A percentile compares a stretch with the other conserved stretches of the same genome.
phyloP scores from a whole-genome alignment of 1,140 invertebrate species.

The Pachypsylla venusta region DNA sequence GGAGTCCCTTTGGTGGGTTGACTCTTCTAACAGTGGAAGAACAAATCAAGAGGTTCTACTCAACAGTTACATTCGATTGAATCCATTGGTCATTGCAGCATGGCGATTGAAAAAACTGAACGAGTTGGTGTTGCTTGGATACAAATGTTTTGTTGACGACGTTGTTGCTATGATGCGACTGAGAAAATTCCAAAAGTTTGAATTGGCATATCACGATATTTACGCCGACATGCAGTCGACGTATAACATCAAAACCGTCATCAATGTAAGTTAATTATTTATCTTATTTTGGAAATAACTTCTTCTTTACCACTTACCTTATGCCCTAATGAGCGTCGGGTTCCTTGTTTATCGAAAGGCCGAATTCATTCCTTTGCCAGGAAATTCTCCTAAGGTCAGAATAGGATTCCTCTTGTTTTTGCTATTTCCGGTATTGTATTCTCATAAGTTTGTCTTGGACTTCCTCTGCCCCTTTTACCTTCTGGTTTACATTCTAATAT shows the following conservation, averaged over 20 bases:
- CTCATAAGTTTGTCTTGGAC: no score
- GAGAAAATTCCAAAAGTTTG: background rate
- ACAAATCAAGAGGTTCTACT: background rate
- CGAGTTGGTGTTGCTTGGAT: constrained; percentile 44
- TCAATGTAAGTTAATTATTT: background rate
- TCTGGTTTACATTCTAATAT: no score
- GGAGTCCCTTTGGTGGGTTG: constrained; percentile 50
- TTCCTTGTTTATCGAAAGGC: no score
- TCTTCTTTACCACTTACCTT: no score
- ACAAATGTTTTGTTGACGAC: constrained; percentile 8
- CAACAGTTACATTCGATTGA: constrained; percentile 19
- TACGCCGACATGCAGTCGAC: background rate
- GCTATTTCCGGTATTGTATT: no score
- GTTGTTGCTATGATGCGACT: background rate
- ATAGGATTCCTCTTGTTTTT: no score
- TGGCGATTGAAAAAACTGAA: constrained; percentile 53
- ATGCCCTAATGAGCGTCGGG: no score
- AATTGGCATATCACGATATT: background rate
- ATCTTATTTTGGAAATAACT: no score
- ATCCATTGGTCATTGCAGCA: constrained; percentile 56
- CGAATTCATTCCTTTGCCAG: no score
- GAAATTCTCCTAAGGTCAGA: no score
- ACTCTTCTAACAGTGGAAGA: constrained; percentile 35
- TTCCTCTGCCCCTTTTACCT: no score
- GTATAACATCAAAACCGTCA: constrained; percentile 5